phyloP scores from a whole-genome alignment of 2,797 vertebrate species.

The Leptatherina wallacei region DNA sequence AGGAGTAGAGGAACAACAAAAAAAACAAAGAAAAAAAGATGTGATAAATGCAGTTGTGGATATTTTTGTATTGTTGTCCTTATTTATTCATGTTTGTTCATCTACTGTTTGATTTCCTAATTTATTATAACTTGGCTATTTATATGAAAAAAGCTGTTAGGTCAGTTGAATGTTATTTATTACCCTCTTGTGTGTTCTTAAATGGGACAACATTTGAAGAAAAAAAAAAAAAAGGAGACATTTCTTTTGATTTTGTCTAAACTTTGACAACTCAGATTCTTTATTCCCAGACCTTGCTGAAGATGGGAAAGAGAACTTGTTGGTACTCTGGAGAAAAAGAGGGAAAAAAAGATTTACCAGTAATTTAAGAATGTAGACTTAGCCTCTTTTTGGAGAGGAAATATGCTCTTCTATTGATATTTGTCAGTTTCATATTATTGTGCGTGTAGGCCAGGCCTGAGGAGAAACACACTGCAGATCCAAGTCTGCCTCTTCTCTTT shows the following conservation, averaged over 20 bases:
- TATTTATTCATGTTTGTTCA: constrained; percentile 81
- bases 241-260: constrained; percentile 57
- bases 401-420: constrained; percentile 91
- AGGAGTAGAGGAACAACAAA: constrained; percentile 73
- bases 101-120: constrained; percentile 79
- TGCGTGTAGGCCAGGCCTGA: constrained; percentile 86
- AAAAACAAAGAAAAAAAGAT: constrained; percentile 44
- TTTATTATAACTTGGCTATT: constrained; percentile 89
- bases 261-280: constrained; percentile 68
- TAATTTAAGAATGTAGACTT: constrained; percentile 94
- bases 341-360: constrained; percentile 81
- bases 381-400: constrained; percentile 88
- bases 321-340: constrained; percentile 67
- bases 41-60: constrained; percentile 81
- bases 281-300: constrained; percentile 73
- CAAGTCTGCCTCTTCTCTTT: constrained; percentile 77
- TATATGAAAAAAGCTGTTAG: constrained; percentile 87
- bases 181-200: constrained; percentile 84
- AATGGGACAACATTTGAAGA: constrained; percentile 84
- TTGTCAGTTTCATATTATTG: constrained; percentile 92
- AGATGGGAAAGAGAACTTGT: constrained; percentile 69
- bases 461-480: constrained; percentile 69
- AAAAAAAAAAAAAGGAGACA: constrained; percentile 69
- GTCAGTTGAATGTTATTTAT: constrained; percentile 89
- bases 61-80: constrained; percentile 85